Percentiles rank a stretch among this genome's conserved stretches.
These are phyloP conservation scores for Eupithecia pulchellata DNA, from an alignment of 2,888 invertebrate genomes.

Conservation along the genomic window DNA sequence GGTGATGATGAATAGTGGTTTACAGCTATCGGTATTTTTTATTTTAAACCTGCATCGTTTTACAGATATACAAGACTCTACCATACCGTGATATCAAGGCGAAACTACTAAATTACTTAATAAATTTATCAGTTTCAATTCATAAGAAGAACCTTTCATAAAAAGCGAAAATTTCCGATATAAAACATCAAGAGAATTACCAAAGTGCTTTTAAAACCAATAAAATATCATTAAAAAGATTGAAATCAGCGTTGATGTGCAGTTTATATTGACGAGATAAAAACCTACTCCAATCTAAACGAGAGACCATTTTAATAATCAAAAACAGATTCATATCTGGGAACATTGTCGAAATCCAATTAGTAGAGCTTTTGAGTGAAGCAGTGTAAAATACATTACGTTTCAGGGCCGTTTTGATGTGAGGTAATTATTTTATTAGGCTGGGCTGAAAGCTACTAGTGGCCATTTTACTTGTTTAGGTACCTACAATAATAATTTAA, in stretches of 20 bases:
- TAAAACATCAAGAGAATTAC: background rate
- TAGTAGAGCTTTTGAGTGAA: conserved; percentile 16
- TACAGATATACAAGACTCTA: no score
- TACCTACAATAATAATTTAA: no score
- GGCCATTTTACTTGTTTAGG: no score
- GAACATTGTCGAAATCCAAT: conserved; percentile 22
- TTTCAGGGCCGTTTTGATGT: background rate
- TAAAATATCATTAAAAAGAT: conserved; percentile 6
- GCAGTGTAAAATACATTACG: conserved; percentile 20
- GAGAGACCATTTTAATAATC: conserved; percentile 20
- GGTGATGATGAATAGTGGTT: no score
- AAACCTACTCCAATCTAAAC: conserved; percentile 9
- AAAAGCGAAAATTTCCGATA: background rate
- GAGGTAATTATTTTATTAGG: background rate
- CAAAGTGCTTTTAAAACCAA: conserved; percentile 4
- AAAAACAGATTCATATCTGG: conserved; percentile 12
- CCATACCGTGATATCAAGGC: background rate
- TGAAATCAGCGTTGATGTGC: background rate
- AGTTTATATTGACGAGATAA: conserved; percentile 9
- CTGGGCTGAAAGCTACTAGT: background rate
- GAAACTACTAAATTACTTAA: background rate
- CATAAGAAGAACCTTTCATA: background rate
- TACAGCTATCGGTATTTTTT: no score
- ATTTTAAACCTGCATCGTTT: no score
- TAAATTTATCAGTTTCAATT: background rate